These are phyloP conservation scores for Notoglanidium macrostoma DNA, from an alignment of 2,797 vertebrate genomes.

Conservation along the genomic window DNA sequence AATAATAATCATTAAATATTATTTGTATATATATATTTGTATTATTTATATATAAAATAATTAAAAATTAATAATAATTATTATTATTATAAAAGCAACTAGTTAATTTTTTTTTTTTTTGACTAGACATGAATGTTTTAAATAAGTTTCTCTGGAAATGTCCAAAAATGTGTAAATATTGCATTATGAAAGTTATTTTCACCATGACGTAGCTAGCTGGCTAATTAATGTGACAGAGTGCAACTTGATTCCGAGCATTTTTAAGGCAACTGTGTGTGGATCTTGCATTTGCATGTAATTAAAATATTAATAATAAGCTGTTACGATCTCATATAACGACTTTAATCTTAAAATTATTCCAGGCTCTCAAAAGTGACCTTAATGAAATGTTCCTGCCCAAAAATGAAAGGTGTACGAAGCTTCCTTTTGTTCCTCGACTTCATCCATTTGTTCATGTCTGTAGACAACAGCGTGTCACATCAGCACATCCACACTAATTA, in stretches of 20 bases:
- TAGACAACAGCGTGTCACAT: background rate
- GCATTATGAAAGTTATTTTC: background rate
- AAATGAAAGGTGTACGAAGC: background rate
- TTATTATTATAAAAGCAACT: background rate
- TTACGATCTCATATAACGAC: background rate
- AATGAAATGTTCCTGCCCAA: too few relatives aligned
- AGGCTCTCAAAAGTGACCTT: background rate
- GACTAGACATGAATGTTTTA: background rate
- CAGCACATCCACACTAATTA: background rate
- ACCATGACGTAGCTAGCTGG: background rate
- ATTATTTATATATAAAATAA: too few relatives aligned
- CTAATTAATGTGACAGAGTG: background rate
- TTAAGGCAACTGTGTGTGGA: too few relatives aligned
- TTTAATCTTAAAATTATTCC: background rate
- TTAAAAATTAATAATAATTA: too few relatives aligned
- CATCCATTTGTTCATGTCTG: background rate
- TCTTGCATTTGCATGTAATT: background rate
- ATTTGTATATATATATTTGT: too few relatives aligned
- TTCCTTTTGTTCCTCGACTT: background rate
- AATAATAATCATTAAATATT: too few relatives aligned
- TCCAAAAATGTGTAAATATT: background rate
- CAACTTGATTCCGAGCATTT: background rate
- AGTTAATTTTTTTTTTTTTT: background rate
- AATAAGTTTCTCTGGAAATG: background rate
- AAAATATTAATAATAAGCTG: background rate